Evolutionary conservation across 2,113 vertebrate species (phyloP), one percentile per base, ranked within the genome.

Genomic region (Sander lucioperca): DNA sequence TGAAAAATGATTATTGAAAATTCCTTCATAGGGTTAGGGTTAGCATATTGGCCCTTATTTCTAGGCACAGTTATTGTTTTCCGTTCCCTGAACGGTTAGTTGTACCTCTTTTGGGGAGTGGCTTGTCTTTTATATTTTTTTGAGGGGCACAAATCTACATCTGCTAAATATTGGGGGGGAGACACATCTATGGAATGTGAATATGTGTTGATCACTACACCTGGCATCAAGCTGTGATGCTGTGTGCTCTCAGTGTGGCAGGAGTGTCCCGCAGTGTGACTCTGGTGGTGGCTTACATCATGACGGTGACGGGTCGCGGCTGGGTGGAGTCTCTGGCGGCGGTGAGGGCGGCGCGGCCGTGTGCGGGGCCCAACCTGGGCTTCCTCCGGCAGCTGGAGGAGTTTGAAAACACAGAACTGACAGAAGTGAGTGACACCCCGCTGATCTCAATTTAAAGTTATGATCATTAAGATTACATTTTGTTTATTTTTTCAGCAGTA

Each of bases 231-330:
- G 45, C 33, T 43, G 56, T 75, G 59, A 30, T 9, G 64, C 59
- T 23, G 33, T 79, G 74, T 85, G 72, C 56, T 71, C 33, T 76
- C 93, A 99, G 98, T 85, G 95, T 99, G 83, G 97, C 98, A 8
- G 98, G 97, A 9, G 97, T 99, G 86, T 99, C 97, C 71, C 96
- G 97, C 82, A 98, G 98, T 0, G 97, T 97, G 63, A 99, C 97
- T 0, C 78, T 99, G 91, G 98, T 98, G 84, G 96, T 97, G 58
- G 97, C 97, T 3, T 99, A 99, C 90, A 94, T 99, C 84, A 99
- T 99, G 97, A 97, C 97, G 0, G 95, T 97, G 92, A 99, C 97
- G 0, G 94, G 96, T 9, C 94, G 97, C 1, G 97, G 97, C 50
- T 99, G 98, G 97, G 96, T 97, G 89, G 97, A 98, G 27, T 94